Base-by-base conservation (phyloP, 2,888 invertebrate species). In the Iselma pallidipennis region DNA sequence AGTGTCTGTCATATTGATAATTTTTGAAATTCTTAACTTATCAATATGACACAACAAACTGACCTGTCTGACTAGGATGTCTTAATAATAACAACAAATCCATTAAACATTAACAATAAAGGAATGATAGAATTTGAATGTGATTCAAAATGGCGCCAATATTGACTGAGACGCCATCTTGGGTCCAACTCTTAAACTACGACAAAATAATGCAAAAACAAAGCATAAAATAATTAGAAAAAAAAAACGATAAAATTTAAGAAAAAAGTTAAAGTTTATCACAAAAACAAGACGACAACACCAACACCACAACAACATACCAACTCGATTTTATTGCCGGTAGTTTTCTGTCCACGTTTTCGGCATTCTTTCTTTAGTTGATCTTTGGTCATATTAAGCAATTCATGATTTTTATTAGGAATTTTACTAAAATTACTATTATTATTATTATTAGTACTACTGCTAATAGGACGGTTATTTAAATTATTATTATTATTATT, bases 311-410 rank as follows among this genome's bases (percentile, higher is more conserved):
- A 9, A 16, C 33, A 54, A 14, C 78, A 82, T 89, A 89, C 89
- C 89, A 89, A 85, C 84, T 89, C 89, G 71, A 83, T 85, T 83
- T 89, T 89, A 84, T 87, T 89, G 79, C 89, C 89, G 67, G 87
- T 84, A 50, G 87, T 85, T 78, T 88, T 88, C 80, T 88, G 88
- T 70, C 89, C 89, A 74, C 89, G 82, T 82, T 87, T 88, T 71
- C 88, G 84, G 83, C 89, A 88, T 79, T 89, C 89, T 59, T 83
- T 82, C 74, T 89, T 87, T 68, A 89, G 84, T 78, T 89, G 89
- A 77, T 89, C 88, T 84, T 89, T 89, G 76, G 85, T 88, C 84
- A 88, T 85, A 66, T 84, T 82, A 61, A 85, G 83, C 76, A 88
- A 45, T 45, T 45, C 45, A 45, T 45, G 7, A 19, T 23, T 45